Evolutionary conservation across 2,113 vertebrate species (phyloP), one percentile per base, ranked within the genome.

Genomic region (Brachyhypopomus occidentalis): DNA sequence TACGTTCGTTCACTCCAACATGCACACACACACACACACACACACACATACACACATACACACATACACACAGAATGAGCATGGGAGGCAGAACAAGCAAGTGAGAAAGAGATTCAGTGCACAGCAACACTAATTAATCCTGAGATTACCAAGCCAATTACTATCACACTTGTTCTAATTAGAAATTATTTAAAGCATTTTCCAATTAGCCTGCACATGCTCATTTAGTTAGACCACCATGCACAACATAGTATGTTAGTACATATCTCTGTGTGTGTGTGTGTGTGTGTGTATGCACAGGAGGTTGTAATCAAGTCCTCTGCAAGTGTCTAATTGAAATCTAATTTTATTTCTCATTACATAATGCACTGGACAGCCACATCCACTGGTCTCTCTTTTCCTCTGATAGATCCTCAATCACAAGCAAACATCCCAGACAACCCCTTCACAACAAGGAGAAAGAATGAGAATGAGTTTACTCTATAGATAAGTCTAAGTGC

Each of bases 81-180:
- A 14, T 2, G 88, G 90, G 87, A 88, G 85, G 82, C 23, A 16
- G 55, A 71, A 90, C 89, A 90, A 93, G 91, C 90, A 89, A 90
- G 88, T 88, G 88, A 91, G 90, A 91, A 88, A 88, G 92, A 92
- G 92, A 92, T 92, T 93, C 87, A 78, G 84, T 89, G 92, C 91
- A 93, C 90, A 92, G 87, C 91, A 93, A 93, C 79, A 88, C 95
- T 96, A 96, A 96, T 96, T 96, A 96, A 95, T 95, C 91, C 94
- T 94, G 94, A 96, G 95, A 95, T 96, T 95, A 95, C 92, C 80
- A 89, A 94, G 94, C 94, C 95, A 94, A 96, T 96, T 95, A 96
- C 93, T 92, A 94, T 91, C 91, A 90, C 92, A 95, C 96, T 95
- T 94, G 93, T 92, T 92, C 95, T 96, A 96, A 95, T 96, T 95